Conservation (phyloP, 2,888 invertebrate genomes). For the Liopterus haemorrhoidalis region DNA sequence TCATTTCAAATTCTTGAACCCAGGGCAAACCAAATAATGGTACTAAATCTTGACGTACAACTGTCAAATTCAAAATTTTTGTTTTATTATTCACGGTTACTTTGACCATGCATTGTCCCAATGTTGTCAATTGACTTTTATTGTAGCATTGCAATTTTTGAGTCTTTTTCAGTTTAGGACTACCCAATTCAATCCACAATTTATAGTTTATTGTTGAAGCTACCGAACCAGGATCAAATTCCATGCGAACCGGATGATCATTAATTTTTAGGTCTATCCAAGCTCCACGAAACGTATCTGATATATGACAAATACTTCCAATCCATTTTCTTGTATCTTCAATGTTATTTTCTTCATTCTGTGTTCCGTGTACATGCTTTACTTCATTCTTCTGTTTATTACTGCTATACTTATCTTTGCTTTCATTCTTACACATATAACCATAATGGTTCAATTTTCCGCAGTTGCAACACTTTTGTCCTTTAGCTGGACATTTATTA, state of each 20-base stretch:
- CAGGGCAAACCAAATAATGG: conserved; percentile 5
- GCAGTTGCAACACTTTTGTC: too few species aligned
- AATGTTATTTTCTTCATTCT: too few species aligned
- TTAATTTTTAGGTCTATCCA: too few species aligned
- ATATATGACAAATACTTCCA: too few species aligned
- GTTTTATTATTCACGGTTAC: conserved; percentile 1
- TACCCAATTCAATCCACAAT: conserved; percentile 1
- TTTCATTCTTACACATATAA: too few species aligned
- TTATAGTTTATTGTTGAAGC: conserved; percentile 6
- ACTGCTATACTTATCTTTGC: too few species aligned
- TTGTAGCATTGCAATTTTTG: not conserved
- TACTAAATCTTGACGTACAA: conserved; percentile 1
- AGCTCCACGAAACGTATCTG: too few species aligned
- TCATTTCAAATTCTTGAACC: conserved; percentile 4
- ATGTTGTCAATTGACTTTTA: not conserved
- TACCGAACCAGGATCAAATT: conserved; percentile 2
- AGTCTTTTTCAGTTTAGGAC: conserved; percentile 1
- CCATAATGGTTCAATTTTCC: too few species aligned
- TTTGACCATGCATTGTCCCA: conserved; percentile 3
- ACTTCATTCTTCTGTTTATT: too few species aligned
- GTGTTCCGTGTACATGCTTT: too few species aligned
- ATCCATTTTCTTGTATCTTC: too few species aligned
- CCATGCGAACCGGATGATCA: not conserved
- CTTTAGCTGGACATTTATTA: too few species aligned
- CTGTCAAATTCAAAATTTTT: not conserved